Evolutionary conservation across 2,888 invertebrate species (phyloP).

Genomic region (Luperina nickerlii): DNA sequence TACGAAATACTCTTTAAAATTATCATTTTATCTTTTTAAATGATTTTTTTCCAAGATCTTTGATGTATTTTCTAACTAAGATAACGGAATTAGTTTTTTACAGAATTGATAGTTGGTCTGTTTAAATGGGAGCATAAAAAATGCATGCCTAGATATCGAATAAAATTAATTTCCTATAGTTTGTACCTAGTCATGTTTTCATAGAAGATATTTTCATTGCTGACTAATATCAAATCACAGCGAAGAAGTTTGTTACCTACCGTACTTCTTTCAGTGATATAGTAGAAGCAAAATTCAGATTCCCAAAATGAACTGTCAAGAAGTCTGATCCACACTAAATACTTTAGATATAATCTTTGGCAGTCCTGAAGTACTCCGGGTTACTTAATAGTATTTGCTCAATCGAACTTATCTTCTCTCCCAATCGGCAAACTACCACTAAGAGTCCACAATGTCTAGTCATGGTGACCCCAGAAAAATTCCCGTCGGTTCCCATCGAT

Average conservation of each 20-base stretch:
- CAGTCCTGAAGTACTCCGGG: neutral
- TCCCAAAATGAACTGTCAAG: neutral
- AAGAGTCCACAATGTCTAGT: conserved; percentile 35
- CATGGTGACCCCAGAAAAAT: conserved; percentile 54
- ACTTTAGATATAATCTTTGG: neutral
- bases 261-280: neutral
- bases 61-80: neutral
- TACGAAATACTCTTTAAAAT: neutral
- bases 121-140: neutral
- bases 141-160: neutral
- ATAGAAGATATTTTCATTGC: neutral
- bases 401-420: conserved; percentile 27
- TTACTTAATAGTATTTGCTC: neutral
- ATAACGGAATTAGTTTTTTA: neutral
- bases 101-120: neutral
- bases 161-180: neutral
- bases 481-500: conserved; percentile 50
- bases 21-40: neutral
- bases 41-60: neutral
- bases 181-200: too few species aligned
- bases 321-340: neutral
- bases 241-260: neutral
- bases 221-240: neutral
- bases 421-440: conserved; percentile 32
- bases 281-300: neutral